Evolutionary conservation across 2,113 vertebrate species (phyloP).

Genomic region (Amphilophus citrinellus): DNA sequence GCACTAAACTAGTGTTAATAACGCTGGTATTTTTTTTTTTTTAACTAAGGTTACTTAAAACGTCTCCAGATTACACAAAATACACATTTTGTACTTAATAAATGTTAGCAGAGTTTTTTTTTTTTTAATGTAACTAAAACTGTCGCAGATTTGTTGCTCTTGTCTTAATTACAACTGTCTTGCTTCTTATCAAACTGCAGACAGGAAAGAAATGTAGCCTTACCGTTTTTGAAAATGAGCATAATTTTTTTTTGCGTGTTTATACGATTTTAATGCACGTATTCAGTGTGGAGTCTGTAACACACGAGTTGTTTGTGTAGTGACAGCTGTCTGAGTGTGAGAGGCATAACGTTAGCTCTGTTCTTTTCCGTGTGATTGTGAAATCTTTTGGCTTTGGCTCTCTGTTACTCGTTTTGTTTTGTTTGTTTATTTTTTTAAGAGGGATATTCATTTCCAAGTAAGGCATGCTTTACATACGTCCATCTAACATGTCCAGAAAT

Average conservation of each 20-base stretch:
- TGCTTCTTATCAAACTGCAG: neutral
- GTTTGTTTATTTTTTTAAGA: neutral
- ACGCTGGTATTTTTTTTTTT: neutral
- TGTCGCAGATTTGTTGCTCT: neutral
- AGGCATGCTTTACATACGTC: neutral
- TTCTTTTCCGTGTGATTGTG: constrained; percentile 52
- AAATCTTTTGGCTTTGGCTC: constrained; percentile 45
- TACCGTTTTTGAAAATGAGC: neutral
- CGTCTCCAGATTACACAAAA: neutral
- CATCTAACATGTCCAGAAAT: neutral
- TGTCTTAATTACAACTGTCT: neutral
- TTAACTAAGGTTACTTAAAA: neutral
- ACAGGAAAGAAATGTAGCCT: neutral
- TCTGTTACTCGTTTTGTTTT: constrained; percentile 9
- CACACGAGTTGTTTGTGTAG: constrained; percentile 26
- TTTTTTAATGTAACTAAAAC: neutral
- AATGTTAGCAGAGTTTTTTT: neutral
- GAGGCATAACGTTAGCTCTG: constrained; percentile 27
- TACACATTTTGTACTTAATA: neutral
- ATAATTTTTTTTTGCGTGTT: neutral
- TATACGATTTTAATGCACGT: neutral
- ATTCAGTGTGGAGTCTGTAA: neutral
- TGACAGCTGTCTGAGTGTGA: constrained; percentile 51
- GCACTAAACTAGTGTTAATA: constrained; percentile 19
- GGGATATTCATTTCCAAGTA: neutral